A percentile compares a stretch with the other conserved stretches of the same genome.
These are phyloP conservation scores for Latheticus oryzae DNA, from an alignment of 2,888 invertebrate genomes.

Conservation along the genomic window DNA sequence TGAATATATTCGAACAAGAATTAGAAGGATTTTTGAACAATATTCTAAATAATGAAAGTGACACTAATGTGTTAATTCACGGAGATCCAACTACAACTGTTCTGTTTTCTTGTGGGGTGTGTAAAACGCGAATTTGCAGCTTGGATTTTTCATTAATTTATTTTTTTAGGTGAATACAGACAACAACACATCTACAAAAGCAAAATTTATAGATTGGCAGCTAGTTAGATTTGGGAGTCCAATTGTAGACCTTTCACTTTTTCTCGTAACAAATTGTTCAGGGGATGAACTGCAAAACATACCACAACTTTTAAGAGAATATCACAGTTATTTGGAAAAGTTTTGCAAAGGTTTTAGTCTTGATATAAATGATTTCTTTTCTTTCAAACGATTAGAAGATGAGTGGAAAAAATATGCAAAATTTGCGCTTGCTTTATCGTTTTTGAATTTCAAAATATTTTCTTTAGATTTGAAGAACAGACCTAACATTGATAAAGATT, in stretches of 20 bases:
- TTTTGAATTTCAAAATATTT: conserved; percentile 11
- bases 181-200: conserved; percentile 1
- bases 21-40: conserved; percentile 3
- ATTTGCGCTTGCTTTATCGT: conserved; percentile 16
- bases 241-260: conserved; percentile 10
- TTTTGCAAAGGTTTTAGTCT: neutral
- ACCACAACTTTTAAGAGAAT: conserved; percentile 1
- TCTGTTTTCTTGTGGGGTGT: conserved; percentile 15
- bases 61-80: conserved; percentile 6
- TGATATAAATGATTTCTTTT: conserved; percentile 3
- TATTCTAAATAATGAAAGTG: conserved; percentile 1
- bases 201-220: conserved; percentile 17
- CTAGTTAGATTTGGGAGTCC: conserved; percentile 17
- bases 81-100: conserved; percentile 14
- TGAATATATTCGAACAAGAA: conserved; percentile 6
- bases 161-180: conserved; percentile 6
- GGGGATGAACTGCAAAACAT: conserved; percentile 8
- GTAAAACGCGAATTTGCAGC: neutral
- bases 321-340: neutral
- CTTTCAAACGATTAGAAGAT: conserved; percentile 8
- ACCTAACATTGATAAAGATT: conserved; percentile 12
- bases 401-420: conserved; percentile 18
- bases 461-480: neutral
- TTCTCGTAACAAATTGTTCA: conserved; percentile 16
- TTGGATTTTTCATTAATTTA: neutral